A percentile compares a stretch with the other conserved stretches of the same genome.
These are phyloP conservation scores for Platygyra sinensis DNA, from an alignment of 64 coral and sea anemone species.

Conservation along the genomic window DNA sequence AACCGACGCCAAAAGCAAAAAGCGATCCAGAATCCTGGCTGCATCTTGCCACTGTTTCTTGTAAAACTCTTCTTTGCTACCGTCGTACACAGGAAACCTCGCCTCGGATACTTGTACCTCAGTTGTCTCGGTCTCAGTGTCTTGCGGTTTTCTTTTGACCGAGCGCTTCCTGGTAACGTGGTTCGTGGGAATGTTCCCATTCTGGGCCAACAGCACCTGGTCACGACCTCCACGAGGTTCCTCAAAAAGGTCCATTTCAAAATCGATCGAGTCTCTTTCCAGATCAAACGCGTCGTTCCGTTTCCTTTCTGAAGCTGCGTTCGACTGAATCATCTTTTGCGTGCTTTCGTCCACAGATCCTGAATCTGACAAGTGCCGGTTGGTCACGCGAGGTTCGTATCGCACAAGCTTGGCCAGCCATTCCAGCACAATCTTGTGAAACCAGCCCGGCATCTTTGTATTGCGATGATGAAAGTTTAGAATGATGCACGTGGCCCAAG, in stretches of 20 bases:
- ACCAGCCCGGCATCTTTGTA: slow-evolving; percentile 89
- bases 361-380: not conserved
- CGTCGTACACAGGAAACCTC: slow-evolving; percentile 27
- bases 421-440: slow-evolving; percentile 73
- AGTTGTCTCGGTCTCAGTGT: slow-evolving; percentile 33
- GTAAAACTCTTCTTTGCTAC: slow-evolving; percentile 66
- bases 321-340: slow-evolving; percentile 67
- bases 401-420: slow-evolving; percentile 80
- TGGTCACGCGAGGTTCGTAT: slow-evolving; percentile 58
- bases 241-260: slow-evolving; percentile 88
- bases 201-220: slow-evolving; percentile 70
- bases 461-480: slow-evolving; percentile 92
- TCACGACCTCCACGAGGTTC: slow-evolving; percentile 48
- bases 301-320: slow-evolving; percentile 67
- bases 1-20: slow-evolving; percentile 75
- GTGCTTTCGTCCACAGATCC: slow-evolving; percentile 49
- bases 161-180: slow-evolving; percentile 38
- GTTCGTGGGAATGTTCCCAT: slow-evolving; percentile 70
- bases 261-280: slow-evolving; percentile 87
- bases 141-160: slow-evolving; percentile 37
- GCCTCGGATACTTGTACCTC: slow-evolving; percentile 50
- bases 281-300: slow-evolving; percentile 75
- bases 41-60: slow-evolving; percentile 93
- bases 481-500: slow-evolving; percentile 86
- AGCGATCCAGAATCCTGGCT: slow-evolving; percentile 77